Conservation (phyloP, 2,888 invertebrate genomes). For the Limenitis camilla region DNA sequence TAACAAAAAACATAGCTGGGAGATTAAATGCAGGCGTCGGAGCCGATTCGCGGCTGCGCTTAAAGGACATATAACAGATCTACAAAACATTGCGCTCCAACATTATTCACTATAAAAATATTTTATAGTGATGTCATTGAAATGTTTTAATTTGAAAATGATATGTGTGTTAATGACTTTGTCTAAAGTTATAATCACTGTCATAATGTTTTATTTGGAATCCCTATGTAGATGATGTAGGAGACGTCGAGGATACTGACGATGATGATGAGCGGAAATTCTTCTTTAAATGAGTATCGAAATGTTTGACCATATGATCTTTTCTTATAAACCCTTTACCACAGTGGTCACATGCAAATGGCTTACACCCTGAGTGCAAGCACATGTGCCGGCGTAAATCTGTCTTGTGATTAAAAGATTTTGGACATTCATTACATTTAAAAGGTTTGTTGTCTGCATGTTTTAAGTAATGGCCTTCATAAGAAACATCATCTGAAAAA, state of each 20-base stretch:
- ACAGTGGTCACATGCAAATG: conserved; percentile 86
- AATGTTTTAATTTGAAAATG: conserved; percentile 32
- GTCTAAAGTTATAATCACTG: conserved; percentile 17
- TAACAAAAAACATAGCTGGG: conserved; percentile 59
- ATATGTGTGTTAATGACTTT: conserved; percentile 41
- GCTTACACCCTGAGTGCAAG: conserved; percentile 89
- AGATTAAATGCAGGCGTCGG: conserved; percentile 49
- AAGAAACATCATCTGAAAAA: conserved; percentile 81
- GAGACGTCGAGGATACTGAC: conserved; percentile 38
- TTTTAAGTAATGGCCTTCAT: conserved; percentile 82
- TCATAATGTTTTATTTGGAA: conserved; percentile 3
- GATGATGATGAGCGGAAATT: conserved; percentile 51
- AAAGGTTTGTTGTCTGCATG: conserved; percentile 89
- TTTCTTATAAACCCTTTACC: conserved; percentile 92
- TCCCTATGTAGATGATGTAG: conserved; percentile 36
- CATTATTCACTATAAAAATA: conserved; percentile 33
- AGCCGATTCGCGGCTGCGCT: conserved; percentile 32
- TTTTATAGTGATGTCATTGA: conserved; percentile 34
- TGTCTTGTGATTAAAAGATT: conserved; percentile 93
- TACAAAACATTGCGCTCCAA: conserved; percentile 30
- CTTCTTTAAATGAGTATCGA: conserved; percentile 84
- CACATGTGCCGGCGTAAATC: conserved; percentile 91
- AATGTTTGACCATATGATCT: conserved; percentile 93
- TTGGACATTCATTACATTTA: conserved; percentile 89
- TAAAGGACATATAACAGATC: conserved; percentile 29